phyloP scores from a whole-genome alignment of 37 sponge, comb jelly and placozoan genomes.

The Ephydatia muelleri region DNA sequence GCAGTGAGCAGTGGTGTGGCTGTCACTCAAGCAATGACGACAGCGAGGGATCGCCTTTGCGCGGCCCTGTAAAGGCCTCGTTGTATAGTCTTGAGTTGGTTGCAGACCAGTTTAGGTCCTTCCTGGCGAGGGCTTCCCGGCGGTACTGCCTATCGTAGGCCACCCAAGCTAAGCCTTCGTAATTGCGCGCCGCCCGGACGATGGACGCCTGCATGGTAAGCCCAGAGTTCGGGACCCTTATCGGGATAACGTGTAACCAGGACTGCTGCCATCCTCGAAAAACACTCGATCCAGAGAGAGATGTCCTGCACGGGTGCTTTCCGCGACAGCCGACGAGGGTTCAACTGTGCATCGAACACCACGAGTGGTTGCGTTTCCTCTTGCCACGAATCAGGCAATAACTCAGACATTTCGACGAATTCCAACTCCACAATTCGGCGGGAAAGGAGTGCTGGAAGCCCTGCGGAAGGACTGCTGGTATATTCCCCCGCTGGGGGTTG shows the following conservation, averaged over 20 bases:
- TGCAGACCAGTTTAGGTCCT: conserved; percentile 17
- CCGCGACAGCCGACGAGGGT: background rate
- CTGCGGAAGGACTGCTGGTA: no score
- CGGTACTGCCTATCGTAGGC: conserved; percentile 8
- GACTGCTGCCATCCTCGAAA: conserved; percentile 16
- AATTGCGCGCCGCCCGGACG: conserved; percentile 3
- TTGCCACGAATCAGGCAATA: conserved; percentile 1
- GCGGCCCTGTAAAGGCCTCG: conserved; percentile 21
- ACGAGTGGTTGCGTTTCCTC: background rate
- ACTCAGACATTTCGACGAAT: conserved; percentile 22
- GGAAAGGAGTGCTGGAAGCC: no score
- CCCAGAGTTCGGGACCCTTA: conserved; percentile 22
- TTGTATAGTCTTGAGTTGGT: conserved; percentile 18
- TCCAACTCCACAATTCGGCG: conserved; percentile 5
- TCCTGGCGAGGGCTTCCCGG: conserved; percentile 11
- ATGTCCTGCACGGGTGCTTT: background rate
- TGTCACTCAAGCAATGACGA: conserved; percentile 2
- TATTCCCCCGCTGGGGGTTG: no score
- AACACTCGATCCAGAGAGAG: conserved; percentile 14
- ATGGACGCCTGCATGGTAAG: conserved; percentile 29
- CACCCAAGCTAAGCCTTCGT: conserved; percentile 4
- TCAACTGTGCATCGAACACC: background rate
- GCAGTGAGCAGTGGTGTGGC: background rate
- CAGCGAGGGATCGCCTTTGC: conserved; percentile 6
- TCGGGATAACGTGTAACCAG: conserved; percentile 16